Base-by-base conservation (phyloP, 2,888 invertebrate species). In the Balanococcus diminutus region DNA sequence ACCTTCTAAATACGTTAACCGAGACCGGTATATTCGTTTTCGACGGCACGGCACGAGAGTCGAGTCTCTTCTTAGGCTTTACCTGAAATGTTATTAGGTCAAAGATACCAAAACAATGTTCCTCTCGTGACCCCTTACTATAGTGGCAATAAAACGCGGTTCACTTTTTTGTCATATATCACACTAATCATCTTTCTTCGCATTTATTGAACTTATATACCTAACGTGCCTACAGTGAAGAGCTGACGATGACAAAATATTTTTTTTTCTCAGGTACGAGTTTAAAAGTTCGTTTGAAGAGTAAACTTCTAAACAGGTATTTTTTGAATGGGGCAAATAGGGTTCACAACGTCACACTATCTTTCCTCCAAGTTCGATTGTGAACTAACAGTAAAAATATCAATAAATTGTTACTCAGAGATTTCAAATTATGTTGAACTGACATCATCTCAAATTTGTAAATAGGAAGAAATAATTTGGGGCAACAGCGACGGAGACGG, bases 1-100 rank as follows among this genome's bases (percentile, higher is more conserved):
- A 75, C 75, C 75, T 75, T 75, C 75, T 75, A 75, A 75, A 75
- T 75, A 75, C 75, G 75, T 75, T 75, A 32, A 75, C 32, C 75
- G 75, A 75, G 75, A 75, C 75, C 32, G 75, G 75, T 32, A 75
- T 32, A 4, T n/a, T 75, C 32, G 75, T 75, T 75, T 75, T 32
- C 75, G 16, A 67, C 61, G 28, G 75, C 32, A 75, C 16, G 75
- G 75, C 75, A 75, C 75, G 75, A 75, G 32, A 75, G 75, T 32
- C 32, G 32, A 31, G 32, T 19, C 25, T 25, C 51, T 51, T 51
- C 51, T 51, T 19, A 51, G 32, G 32, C 22, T 32, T 75, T 32
- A 75, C 75, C 75, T 75, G 75, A 32, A 75, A 75, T 32, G 75
- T 75, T 75, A 75, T 31, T 75, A 25, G 75, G 75, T 75, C 75